phyloP scores from a whole-genome alignment of 2,888 invertebrate genomes.

The Perizoma affinitatum region DNA sequence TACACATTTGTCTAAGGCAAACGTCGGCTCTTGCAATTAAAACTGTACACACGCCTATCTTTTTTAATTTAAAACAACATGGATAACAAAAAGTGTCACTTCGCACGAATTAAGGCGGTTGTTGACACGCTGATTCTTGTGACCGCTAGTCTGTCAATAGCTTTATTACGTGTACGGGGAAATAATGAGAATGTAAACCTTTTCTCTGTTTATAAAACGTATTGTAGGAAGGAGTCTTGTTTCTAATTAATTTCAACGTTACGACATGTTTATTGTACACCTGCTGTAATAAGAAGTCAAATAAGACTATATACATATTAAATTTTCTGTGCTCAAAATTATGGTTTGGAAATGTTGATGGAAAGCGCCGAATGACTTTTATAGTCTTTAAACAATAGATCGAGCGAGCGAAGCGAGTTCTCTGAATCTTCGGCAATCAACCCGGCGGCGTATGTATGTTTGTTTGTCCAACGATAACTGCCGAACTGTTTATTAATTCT shows the following conservation, averaged over 20 bases:
- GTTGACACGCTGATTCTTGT: conserved; percentile 53
- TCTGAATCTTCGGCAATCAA: too few species aligned
- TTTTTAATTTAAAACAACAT: conserved; percentile 55
- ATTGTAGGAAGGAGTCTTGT: conserved; percentile 13
- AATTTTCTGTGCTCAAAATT: too few species aligned
- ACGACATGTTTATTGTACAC: conserved; percentile 1
- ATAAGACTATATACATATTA: too few species aligned
- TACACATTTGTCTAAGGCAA: conserved; percentile 50
- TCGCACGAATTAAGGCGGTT: conserved; percentile 55
- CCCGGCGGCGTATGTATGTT: too few species aligned
- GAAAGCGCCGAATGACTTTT: too few species aligned
- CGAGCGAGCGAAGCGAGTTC: too few species aligned
- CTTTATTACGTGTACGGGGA: conserved; percentile 46
- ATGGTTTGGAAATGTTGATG: too few species aligned
- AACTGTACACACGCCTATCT: conserved; percentile 43
- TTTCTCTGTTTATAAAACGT: conserved; percentile 26
- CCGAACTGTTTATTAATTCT: too few species aligned
- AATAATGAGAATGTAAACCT: conserved; percentile 36
- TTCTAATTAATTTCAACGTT: neutral
- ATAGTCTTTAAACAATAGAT: too few species aligned
- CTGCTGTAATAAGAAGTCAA: neutral
- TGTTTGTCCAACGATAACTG: too few species aligned
- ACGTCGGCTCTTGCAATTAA: conserved; percentile 44
- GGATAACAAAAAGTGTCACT: conserved; percentile 54
- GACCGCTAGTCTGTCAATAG: conserved; percentile 51